A percentile compares a stretch with the other conserved stretches of the same genome.
Evolutionary conservation across 2,888 invertebrate species (phyloP).

Genomic region (Drosophila bunnanda): DNA sequence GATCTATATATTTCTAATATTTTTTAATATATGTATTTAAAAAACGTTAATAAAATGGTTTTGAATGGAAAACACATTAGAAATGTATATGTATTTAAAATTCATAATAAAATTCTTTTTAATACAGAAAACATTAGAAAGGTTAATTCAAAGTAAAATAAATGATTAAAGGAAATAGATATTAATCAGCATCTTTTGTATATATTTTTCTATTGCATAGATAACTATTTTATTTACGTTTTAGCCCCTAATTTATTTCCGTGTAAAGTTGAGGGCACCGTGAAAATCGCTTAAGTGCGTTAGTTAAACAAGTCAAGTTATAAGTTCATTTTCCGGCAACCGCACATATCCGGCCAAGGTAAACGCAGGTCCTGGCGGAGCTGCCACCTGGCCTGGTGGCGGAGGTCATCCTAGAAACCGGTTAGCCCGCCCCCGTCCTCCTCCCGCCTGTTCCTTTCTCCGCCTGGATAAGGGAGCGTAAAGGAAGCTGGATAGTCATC

Average conservation of each 20-base stretch:
- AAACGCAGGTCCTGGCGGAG: constrained; percentile 47
- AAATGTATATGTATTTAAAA: not conserved
- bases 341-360: constrained; percentile 74
- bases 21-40: too few relatives aligned
- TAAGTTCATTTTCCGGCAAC: constrained; percentile 78
- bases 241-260: not conserved
- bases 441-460: not conserved
- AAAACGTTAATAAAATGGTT: too few relatives aligned
- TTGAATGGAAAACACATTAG: too few relatives aligned
- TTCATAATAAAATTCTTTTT: not conserved
- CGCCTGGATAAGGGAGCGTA: not conserved
- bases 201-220: too few relatives aligned
- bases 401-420: constrained; percentile 2
- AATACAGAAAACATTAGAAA: not conserved
- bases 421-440: not conserved
- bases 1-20: too few relatives aligned
- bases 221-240: too few relatives aligned
- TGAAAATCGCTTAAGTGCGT: constrained; percentile 76
- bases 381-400: not conserved
- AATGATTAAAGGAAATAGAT: not conserved
- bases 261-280: not conserved
- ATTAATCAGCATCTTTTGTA: not conserved
- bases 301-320: constrained; percentile 79
- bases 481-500: constrained; percentile 14
- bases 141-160: not conserved